These are phyloP conservation scores for Marmota flaviventris DNA, from an alignment of 2,113 vertebrate species.

Conservation along the genomic window DNA sequence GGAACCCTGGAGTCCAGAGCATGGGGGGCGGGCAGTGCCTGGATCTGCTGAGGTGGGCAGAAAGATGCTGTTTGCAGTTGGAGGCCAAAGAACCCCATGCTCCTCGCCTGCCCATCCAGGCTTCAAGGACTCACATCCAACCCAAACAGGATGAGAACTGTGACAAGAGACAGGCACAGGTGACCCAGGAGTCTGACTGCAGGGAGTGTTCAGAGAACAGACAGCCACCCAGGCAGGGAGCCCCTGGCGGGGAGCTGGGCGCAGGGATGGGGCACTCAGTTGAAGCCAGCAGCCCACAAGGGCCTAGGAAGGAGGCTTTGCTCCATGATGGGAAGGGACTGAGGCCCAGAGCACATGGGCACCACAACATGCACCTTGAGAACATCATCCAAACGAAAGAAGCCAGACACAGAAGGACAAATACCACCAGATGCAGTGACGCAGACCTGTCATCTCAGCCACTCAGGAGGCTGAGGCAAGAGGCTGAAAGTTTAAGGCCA, in stretches of 20 bases:
- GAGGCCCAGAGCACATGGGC: too few species aligned
- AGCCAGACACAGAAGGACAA: background rate
- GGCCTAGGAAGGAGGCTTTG: too few species aligned
- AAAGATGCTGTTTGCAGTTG: too few species aligned
- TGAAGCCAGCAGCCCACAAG: too few species aligned
- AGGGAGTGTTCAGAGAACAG: background rate
- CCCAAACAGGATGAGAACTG: accelerated
- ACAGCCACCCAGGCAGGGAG: too few species aligned
- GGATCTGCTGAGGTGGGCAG: background rate
- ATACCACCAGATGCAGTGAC: too few species aligned
- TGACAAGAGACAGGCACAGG: background rate
- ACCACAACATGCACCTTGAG: too few species aligned
- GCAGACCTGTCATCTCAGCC: too few species aligned
- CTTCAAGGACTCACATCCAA: background rate
- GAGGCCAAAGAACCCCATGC: background rate
- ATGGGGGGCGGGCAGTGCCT: too few species aligned
- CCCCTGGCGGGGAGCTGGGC: background rate
- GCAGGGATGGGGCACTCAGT: background rate
- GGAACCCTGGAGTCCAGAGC: background rate
- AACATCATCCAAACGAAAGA: background rate
- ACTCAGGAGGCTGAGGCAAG: background rate
- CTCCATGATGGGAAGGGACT: too few species aligned
- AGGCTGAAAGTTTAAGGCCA: background rate
- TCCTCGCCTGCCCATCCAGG: background rate
- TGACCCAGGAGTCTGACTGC: too few species aligned